Evolutionary conservation across 2,888 invertebrate genomes (phyloP).

Genomic region (Agriopis leucophaearia): DNA sequence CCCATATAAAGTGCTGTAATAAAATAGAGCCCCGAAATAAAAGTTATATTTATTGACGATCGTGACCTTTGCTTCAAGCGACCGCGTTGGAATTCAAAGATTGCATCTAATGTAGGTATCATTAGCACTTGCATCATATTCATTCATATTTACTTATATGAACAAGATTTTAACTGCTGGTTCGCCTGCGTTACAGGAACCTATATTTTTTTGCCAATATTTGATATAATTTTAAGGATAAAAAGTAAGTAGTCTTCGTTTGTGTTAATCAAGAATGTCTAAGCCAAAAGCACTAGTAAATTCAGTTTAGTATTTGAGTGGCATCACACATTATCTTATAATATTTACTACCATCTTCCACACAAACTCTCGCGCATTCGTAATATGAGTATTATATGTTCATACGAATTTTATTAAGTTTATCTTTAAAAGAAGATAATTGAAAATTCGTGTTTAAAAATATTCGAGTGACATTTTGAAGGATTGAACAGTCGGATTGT

Average conservation of each 20-base stretch:
- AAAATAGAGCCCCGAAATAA: conserved; percentile 28
- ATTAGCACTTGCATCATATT: conserved; percentile 35
- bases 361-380: background rate
- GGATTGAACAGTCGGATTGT: conserved; percentile 3
- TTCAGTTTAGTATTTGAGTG: background rate
- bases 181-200: background rate
- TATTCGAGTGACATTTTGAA: conserved; percentile 19
- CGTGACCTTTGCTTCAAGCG: conserved; percentile 58
- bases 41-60: conserved; percentile 48
- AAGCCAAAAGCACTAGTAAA: background rate
- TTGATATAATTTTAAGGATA: background rate
- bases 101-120: conserved; percentile 46
- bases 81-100: conserved; percentile 59
- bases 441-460: conserved; percentile 16
- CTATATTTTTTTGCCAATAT: background rate
- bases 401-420: background rate
- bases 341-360: background rate
- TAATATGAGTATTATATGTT: background rate
- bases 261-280: background rate
- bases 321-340: background rate
- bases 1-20: conserved; percentile 22
- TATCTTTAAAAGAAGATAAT: conserved; percentile 16
- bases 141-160: background rate
- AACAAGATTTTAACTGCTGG: background rate
- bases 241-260: no score